Percentiles rank a stretch among this genome's conserved stretches.
Conservation (phyloP, 2,113 vertebrate species). For the Vulpes vulpes region DNA sequence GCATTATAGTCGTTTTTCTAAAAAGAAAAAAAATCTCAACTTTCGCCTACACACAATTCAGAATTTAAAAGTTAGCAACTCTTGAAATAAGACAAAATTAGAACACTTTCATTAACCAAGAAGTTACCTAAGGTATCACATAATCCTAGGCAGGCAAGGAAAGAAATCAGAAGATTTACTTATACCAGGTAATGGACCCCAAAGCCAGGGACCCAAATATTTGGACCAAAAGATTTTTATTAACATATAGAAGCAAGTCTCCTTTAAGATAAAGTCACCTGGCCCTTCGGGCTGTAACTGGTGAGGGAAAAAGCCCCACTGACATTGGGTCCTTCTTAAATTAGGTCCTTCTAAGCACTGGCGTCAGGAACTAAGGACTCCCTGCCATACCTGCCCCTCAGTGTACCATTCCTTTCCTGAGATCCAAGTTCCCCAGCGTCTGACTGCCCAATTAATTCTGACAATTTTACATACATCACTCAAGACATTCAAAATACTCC, state of each 20-base stretch:
- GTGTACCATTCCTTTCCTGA: background rate
- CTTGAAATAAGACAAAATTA: conserved; percentile 59
- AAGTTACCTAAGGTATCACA: conserved; percentile 25
- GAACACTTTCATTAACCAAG: conserved; percentile 57
- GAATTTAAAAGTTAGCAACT: conserved; percentile 68
- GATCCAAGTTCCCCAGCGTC: background rate
- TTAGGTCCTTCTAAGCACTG: conserved; percentile 14
- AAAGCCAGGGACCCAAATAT: background rate
- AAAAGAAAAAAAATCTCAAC: conserved; percentile 31
- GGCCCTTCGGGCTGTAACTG: background rate
- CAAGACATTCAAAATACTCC: background rate
- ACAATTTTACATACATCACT: background rate
- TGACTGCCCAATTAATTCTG: conserved; percentile 30
- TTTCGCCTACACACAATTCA: conserved; percentile 68
- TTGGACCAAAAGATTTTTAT: background rate
- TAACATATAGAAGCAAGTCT: background rate
- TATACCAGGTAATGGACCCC: background rate
- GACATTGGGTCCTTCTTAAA: background rate
- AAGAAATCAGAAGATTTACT: background rate
- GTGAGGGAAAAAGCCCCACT: background rate
- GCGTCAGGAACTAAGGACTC: background rate
- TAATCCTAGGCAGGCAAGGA: background rate
- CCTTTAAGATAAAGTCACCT: background rate
- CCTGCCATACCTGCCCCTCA: background rate
- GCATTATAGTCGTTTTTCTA: conserved; percentile 64